Evolutionary conservation across 2,888 invertebrate genomes (phyloP).

Genomic region (Limenitis camilla): DNA sequence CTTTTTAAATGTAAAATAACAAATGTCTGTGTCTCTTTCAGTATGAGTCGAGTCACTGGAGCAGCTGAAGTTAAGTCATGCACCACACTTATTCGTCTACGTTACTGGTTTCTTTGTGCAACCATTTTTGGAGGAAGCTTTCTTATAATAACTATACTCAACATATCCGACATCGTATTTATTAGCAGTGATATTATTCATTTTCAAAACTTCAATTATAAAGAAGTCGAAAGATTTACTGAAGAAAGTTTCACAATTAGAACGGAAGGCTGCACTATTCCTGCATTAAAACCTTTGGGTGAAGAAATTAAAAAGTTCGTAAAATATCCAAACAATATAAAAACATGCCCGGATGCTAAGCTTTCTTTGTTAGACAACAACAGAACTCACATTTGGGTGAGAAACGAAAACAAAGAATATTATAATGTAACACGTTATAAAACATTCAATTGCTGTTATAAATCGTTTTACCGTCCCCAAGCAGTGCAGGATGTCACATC

Average conservation of each 20-base stretch:
- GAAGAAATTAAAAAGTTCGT: slow-evolving; percentile 61
- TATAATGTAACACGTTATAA: slow-evolving; percentile 58
- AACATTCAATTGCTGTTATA: slow-evolving; percentile 73
- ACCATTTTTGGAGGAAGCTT: slow-evolving; percentile 33
- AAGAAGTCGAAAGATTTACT: slow-evolving; percentile 2
- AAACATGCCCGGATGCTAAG: slow-evolving; percentile 54
- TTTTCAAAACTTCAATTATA: slow-evolving; percentile 4
- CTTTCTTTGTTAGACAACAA: slow-evolving; percentile 71
- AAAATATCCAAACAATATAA: slow-evolving; percentile 48
- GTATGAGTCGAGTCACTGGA: slow-evolving; percentile 24
- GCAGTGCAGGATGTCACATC: slow-evolving; percentile 46
- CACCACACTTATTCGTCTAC: slow-evolving; percentile 27
- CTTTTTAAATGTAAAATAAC: slow-evolving; percentile 8
- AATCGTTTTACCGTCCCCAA: slow-evolving; percentile 61
- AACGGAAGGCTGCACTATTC: slow-evolving; percentile 77
- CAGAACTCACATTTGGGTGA: slow-evolving; percentile 68
- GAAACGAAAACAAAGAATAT: slow-evolving; percentile 46
- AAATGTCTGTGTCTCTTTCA: slow-evolving; percentile 27
- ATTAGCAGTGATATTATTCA: slow-evolving; percentile 13
- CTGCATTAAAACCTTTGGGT: slow-evolving; percentile 73
- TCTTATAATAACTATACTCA: slow-evolving; percentile 30
- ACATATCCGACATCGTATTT: slow-evolving; percentile 21
- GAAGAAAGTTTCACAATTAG: slow-evolving; percentile 54
- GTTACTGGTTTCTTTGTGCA: slow-evolving; percentile 34
- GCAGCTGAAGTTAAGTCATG: slow-evolving; percentile 14